Conservation (phyloP, 1,140 invertebrate species). For the Cherax destructor region DNA sequence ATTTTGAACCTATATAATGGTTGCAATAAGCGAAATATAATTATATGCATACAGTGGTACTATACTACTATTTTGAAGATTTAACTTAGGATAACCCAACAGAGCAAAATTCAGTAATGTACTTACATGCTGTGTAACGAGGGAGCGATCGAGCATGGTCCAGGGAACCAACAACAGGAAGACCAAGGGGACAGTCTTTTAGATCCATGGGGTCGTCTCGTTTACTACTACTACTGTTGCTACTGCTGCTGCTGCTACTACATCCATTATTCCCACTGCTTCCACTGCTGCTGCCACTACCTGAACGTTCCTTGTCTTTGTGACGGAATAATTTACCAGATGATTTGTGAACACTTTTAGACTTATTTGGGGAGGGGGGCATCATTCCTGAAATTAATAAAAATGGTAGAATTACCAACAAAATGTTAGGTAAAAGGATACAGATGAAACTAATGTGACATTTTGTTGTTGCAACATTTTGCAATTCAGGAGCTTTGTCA, state of each 20-base stretch:
- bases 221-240: conserved; percentile 58
- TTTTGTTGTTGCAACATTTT: too few species aligned
- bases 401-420: too few species aligned
- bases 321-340: conserved; percentile 67
- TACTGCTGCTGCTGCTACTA: conserved; percentile 38
- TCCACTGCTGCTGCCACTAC: conserved; percentile 49
- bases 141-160: conserved; percentile 74
- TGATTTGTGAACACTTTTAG: conserved; percentile 67
- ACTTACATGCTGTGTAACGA: conserved; percentile 75
- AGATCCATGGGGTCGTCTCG: conserved; percentile 68
- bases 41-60: too few species aligned
- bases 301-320: conserved; percentile 67
- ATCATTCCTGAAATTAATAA: conserved; percentile 52
- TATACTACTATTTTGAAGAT: too few species aligned
- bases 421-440: too few species aligned
- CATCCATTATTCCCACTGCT: conserved; percentile 27
- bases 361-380: conserved; percentile 68
- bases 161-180: conserved; percentile 75
- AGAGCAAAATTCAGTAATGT: background rate
- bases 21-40: too few species aligned
- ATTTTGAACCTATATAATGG: too few species aligned
- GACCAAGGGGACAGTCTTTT: conserved; percentile 76
- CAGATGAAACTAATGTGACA: too few species aligned
- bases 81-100: too few species aligned
- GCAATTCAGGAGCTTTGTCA: too few species aligned